Conservation (phyloP, 1,140 invertebrate species). For the Hydropsyche tenuis region DNA sequence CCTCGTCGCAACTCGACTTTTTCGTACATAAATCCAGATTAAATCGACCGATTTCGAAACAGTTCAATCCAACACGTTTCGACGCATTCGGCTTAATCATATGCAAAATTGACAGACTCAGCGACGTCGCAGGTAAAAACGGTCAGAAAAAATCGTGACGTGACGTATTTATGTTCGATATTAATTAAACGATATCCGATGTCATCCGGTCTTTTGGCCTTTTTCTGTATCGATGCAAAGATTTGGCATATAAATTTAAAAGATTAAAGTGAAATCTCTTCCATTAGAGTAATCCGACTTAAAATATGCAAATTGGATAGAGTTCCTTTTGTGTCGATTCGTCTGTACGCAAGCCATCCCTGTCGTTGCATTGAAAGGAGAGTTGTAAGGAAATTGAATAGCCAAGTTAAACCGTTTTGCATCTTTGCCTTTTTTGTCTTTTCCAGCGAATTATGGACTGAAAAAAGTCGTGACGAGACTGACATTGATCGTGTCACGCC, state of each 20-base stretch:
- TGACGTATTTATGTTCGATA: too few relatives aligned
- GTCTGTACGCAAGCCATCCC: slow-evolving; percentile 14
- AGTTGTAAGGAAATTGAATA: slow-evolving; percentile 42
- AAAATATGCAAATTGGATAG: slow-evolving; percentile 1
- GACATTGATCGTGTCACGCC: slow-evolving; percentile 41
- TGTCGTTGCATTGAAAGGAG: slow-evolving; percentile 17
- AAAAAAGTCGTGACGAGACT: slow-evolving; percentile 39
- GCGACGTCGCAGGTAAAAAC: slow-evolving; percentile 6
- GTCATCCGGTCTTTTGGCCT: too few relatives aligned
- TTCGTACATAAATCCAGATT: too few relatives aligned
- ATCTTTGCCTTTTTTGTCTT: slow-evolving; percentile 37
- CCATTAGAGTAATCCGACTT: too few relatives aligned
- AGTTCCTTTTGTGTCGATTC: slow-evolving; percentile 11
- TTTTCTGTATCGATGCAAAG: too few relatives aligned
- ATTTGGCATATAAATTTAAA: background rate
- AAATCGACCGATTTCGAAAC: too few relatives aligned
- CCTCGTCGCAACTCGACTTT: background rate
- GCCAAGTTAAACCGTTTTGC: slow-evolving; percentile 43
- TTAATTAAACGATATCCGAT: too few relatives aligned
- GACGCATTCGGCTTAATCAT: background rate
- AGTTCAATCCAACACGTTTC: background rate
- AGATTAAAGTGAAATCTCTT: background rate
- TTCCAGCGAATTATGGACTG: slow-evolving; percentile 32
- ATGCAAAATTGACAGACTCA: slow-evolving; percentile 10
- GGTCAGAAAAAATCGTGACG: too few relatives aligned